Evolutionary conservation across 2,888 invertebrate species (phyloP), one percentile per base, ranked within the genome.

Genomic region (Drosophila leonis): DNA sequence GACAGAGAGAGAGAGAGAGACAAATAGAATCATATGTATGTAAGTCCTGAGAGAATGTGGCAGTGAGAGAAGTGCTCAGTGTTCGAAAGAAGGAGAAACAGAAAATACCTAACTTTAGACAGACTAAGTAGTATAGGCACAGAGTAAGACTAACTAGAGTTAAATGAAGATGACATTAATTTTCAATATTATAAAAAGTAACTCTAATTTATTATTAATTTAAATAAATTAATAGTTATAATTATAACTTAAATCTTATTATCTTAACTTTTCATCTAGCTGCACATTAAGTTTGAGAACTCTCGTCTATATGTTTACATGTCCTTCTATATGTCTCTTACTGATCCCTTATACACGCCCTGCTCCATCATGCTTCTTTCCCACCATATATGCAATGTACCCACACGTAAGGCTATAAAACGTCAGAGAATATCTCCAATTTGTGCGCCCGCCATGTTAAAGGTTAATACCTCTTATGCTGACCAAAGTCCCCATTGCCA

Each of bases 401-500:
- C 37, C 52, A 10, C 52, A 49, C 52, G 24, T 15, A 10, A 2
- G 13, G 10, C 52, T 37, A 35, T 33, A 49, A 49, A 49, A 49
- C 0, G 49, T 33, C 31, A 52, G 52, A 24, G 35, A 52, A 37
- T 52, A 35, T 52, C 24, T 31, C 54, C 69, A 80, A 69, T 70
- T 74, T 75, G 63, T 67, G 51, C 44, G 42, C 60, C 49, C 27
- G 46, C 55, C 56, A 78, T 72, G 74, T 70, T 73, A 80, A 84
- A 86, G 83, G 82, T 82, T 86, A 84, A 87, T 74, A 63, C 76
- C 74, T 65, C 66, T 73, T 65, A 73, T 56, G 67, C 56, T 48
- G 4, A 12, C 49, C 52, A 37, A 52, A 52, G 52, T 31, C 9
- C 51, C 44, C 24, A 12, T 13, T 15, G 44, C 49, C 37, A 35